A percentile compares a stretch with the other conserved stretches of the same genome.
Evolutionary conservation across 2,888 invertebrate genomes (phyloP).

Genomic region (Invenusta paracnida): DNA sequence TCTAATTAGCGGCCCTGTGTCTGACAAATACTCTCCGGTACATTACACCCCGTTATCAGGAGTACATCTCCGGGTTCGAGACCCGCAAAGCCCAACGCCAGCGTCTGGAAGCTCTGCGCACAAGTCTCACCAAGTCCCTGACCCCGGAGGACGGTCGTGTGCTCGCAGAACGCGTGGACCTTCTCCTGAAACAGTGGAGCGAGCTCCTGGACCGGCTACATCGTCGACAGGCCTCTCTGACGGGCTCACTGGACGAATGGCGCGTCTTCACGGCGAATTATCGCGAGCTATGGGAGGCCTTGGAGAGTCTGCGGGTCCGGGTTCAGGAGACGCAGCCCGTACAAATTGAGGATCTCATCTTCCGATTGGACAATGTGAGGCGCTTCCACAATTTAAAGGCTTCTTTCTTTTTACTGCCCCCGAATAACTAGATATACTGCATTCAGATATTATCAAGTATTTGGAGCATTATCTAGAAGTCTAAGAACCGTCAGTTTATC

Average conservation of each 20-base stretch:
- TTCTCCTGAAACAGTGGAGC: slow-evolving; percentile 58
- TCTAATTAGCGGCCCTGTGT: too few relatives aligned
- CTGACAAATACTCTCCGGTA: too few relatives aligned
- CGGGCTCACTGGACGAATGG: slow-evolving; percentile 35
- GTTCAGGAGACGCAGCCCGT: slow-evolving; percentile 51
- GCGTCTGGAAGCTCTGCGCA: slow-evolving; percentile 50
- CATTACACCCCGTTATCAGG: too few relatives aligned
- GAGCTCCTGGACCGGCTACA: slow-evolving; percentile 53
- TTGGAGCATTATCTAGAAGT: not conserved
- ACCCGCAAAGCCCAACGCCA: slow-evolving; percentile 51
- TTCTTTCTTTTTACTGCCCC: too few relatives aligned
- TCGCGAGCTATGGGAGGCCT: slow-evolving; percentile 48
- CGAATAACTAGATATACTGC: too few relatives aligned
- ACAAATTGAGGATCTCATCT: slow-evolving; percentile 56
- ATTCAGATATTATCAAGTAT: too few relatives aligned
- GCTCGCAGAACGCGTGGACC: slow-evolving; percentile 53
- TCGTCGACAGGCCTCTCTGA: slow-evolving; percentile 14
- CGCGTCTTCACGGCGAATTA: slow-evolving; percentile 3
- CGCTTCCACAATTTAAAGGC: too few relatives aligned
- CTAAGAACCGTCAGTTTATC: not conserved
- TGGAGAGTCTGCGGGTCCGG: slow-evolving; percentile 52
- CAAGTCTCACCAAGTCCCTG: slow-evolving; percentile 49
- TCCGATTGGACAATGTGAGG: slow-evolving; percentile 53
- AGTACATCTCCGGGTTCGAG: slow-evolving; percentile 51
- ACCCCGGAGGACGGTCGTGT: slow-evolving; percentile 55